Base-by-base conservation (phyloP, 2,888 invertebrate species). In the Limnephilus lunatus region DNA sequence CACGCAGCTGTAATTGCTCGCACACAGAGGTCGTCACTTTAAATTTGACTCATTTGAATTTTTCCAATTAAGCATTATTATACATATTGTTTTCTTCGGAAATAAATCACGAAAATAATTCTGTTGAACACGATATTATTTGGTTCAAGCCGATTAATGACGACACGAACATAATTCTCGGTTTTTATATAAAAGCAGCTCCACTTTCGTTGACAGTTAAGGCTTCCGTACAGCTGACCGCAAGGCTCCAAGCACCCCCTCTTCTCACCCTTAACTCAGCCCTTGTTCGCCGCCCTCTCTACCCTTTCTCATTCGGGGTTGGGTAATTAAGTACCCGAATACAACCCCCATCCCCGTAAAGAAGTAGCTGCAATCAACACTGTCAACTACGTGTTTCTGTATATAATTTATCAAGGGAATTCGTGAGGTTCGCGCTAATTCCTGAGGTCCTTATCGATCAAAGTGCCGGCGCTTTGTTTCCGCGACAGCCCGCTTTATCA, bases 301-400 rank as follows among this genome's bases (percentile, higher is more conserved):
- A 83, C 39, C 85, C 85, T 39, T 32, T 39, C 85, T n/a, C 86
- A 35, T 25, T 32, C 48, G 44, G 44, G 86, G 86, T 44, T 83
- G n/a, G 86, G 44, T 48, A 86, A 86, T 86, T 86, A 86, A 86
- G 39, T 86, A 86, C 86, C 86, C 86, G 44, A 48, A 44, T n/a
- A 30, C 86, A n/a, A 44, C 5, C 44, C 44, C 44, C 44, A 11
- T 44, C 86, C 86, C 86, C 25, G 15, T 86, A 30, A 44, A 86
- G 86, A 44, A 86, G 44, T 86, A 86, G 86, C 86, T 30, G 44
- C 86, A 86, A 86, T 86, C 44, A 86, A 86, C 86, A 86, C 86
- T 86, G 86, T 86, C 86, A 86, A 86, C 86, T 86, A 86, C 48
- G 86, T 86, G 86, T 86, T 86, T 86, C 86, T 68, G 68, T 68